A percentile compares a stretch with the other conserved stretches of the same genome.
Conservation (phyloP, 2,888 invertebrate species). For the Torymus aiolomorphi region DNA sequence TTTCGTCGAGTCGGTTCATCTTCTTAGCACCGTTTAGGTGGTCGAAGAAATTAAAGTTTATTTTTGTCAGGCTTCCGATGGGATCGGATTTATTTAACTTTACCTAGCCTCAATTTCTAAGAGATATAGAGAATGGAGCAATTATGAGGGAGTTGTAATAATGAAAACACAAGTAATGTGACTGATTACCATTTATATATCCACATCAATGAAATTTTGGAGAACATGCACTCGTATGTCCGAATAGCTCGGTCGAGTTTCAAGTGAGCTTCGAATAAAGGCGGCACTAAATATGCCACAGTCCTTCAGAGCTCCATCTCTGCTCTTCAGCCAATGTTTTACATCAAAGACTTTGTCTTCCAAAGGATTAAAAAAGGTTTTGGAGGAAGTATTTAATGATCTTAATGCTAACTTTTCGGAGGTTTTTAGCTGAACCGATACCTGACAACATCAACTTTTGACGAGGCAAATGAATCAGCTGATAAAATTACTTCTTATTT, state of each 20-base stretch:
- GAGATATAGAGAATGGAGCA: slow-evolving; percentile 78
- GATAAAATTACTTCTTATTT: slow-evolving; percentile 92
- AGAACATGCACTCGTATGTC: slow-evolving; percentile 79
- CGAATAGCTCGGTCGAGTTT: slow-evolving; percentile 75
- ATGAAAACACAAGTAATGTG: slow-evolving; percentile 79
- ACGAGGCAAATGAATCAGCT: too few species aligned
- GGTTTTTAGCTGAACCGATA: slow-evolving; percentile 79
- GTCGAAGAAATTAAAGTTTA: slow-evolving; percentile 83
- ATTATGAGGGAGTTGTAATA: slow-evolving; percentile 72
- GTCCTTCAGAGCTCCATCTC: slow-evolving; percentile 78
- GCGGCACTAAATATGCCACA: slow-evolving; percentile 79
- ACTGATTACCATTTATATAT: slow-evolving; percentile 65
- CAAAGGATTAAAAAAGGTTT: slow-evolving; percentile 64
- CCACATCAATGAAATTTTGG: slow-evolving; percentile 68
- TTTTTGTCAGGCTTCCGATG: slow-evolving; percentile 79
- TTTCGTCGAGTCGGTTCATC: slow-evolving; percentile 77
- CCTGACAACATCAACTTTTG: slow-evolving; percentile 93
- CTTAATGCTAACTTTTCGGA: slow-evolving; percentile 78
- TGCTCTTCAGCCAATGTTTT: slow-evolving; percentile 58
- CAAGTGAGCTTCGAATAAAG: slow-evolving; percentile 79
- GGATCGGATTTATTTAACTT: slow-evolving; percentile 81
- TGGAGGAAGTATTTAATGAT: slow-evolving; percentile 72
- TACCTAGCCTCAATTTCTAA: slow-evolving; percentile 81
- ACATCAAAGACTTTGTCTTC: slow-evolving; percentile 66
- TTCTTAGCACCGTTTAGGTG: slow-evolving; percentile 78